These are phyloP conservation scores for Trissolcus basalis DNA, from an alignment of 1,140 invertebrate species.

Conservation along the genomic window DNA sequence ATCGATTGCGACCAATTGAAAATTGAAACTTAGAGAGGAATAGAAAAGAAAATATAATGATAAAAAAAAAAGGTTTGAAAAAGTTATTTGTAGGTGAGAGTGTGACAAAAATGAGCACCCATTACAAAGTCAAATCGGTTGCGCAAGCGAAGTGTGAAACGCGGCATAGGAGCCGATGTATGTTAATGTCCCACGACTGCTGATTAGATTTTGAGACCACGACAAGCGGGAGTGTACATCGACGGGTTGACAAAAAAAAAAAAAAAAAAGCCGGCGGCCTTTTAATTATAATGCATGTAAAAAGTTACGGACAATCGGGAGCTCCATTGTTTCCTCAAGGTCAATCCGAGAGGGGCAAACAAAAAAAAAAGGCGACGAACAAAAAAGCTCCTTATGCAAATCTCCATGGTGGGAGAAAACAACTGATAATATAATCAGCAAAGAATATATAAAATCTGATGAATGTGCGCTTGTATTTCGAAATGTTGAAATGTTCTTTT, in stretches of 20 bases:
- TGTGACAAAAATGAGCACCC: conserved; percentile 24
- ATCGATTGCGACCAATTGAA: too few species aligned
- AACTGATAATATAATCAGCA: neutral
- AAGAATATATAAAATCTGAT: neutral
- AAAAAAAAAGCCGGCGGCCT: conserved; percentile 9
- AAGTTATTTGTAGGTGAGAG: conserved; percentile 28
- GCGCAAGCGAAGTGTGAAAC: conserved; percentile 32
- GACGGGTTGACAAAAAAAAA: too few species aligned
- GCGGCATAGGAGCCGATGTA: conserved; percentile 14
- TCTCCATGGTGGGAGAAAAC: neutral
- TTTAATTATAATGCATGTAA: conserved; percentile 8
- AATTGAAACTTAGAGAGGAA: too few species aligned
- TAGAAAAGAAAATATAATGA: neutral
- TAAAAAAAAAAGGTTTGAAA: neutral
- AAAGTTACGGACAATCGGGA: neutral
- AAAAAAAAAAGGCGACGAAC: neutral
- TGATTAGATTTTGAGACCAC: conserved; percentile 19
- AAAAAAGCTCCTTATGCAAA: neutral
- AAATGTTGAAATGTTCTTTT: neutral
- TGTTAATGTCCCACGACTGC: conserved; percentile 28
- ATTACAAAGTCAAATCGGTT: conserved; percentile 44
- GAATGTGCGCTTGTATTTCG: neutral
- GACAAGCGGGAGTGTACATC: conserved; percentile 1
- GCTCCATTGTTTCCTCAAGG: neutral
- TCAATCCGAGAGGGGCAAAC: neutral